Evolutionary conservation across 2,113 vertebrate species (phyloP).

Genomic region (Chlamydotis undulata): DNA sequence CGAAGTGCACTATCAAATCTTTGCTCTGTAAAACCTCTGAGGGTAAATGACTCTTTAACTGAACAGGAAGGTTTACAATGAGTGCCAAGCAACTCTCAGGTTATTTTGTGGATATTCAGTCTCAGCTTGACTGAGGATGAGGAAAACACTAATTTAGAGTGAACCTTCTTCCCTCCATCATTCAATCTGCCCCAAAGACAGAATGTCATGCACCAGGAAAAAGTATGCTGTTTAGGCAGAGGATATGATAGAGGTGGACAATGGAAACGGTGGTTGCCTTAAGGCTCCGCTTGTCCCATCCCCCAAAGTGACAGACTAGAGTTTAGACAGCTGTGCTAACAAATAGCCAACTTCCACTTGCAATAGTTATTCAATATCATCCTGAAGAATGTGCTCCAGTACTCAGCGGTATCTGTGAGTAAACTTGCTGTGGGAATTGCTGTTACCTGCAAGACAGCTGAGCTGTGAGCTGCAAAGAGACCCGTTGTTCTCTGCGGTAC

Average conservation of each 20-base stretch:
- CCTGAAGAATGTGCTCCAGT: not conserved
- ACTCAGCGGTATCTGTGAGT: not conserved
- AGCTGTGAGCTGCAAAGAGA: not conserved
- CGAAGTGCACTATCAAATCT: not conserved
- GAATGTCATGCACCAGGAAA: not conserved
- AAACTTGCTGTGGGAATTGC: not conserved
- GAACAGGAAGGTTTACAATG: not conserved
- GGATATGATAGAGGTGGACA: not conserved
- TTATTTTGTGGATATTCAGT: not conserved
- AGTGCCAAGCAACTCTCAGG: not conserved
- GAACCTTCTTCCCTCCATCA: not conserved
- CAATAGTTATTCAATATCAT: not conserved
- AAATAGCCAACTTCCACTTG: not conserved
- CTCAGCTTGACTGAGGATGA: not conserved
- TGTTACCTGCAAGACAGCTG: not conserved
- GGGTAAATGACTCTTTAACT: not conserved
- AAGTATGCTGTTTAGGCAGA: fast-evolving
- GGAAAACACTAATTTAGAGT: not conserved
- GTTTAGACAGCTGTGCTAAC: not conserved
- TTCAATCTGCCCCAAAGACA: not conserved
- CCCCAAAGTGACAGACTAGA: not conserved
- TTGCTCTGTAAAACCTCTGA: not conserved
- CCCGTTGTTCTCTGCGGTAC: not conserved
- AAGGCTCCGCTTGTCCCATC: not conserved
- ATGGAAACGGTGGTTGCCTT: not conserved